These are phyloP conservation scores for Artibeus lituratus DNA, from an alignment of 2,797 vertebrate species.

Conservation along the genomic window DNA sequence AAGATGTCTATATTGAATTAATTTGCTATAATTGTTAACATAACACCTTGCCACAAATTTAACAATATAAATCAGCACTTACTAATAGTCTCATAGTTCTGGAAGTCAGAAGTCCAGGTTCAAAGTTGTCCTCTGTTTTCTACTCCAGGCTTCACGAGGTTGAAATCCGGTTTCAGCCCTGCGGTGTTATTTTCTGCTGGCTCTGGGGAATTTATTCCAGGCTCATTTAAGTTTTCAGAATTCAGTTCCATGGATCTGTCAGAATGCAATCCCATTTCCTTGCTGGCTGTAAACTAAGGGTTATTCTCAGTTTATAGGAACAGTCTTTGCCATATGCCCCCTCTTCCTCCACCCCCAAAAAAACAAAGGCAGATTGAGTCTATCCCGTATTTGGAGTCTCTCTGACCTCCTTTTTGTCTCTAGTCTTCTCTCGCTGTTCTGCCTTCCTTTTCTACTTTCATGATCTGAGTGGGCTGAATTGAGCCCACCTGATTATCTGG, in stretches of 20 bases:
- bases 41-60: neutral
- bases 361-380: neutral
- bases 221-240: neutral
- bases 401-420: neutral
- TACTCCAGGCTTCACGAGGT: neutral
- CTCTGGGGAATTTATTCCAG: neutral
- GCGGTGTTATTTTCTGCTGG: neutral
- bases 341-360: neutral
- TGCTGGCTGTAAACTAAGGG: neutral
- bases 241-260: neutral
- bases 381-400: no score
- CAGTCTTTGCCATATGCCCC: neutral
- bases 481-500: neutral
- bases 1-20: neutral
- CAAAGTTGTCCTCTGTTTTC: neutral
- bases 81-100: neutral
- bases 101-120: neutral
- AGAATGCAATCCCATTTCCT: neutral
- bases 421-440: neutral
- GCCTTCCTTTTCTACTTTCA: neutral
- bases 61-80: neutral
- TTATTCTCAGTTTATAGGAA: neutral
- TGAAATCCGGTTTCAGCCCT: neutral
- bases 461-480: neutral
- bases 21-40: neutral